phyloP scores from a whole-genome alignment of 1,140 invertebrate species.

The Sycophila sp. region DNA sequence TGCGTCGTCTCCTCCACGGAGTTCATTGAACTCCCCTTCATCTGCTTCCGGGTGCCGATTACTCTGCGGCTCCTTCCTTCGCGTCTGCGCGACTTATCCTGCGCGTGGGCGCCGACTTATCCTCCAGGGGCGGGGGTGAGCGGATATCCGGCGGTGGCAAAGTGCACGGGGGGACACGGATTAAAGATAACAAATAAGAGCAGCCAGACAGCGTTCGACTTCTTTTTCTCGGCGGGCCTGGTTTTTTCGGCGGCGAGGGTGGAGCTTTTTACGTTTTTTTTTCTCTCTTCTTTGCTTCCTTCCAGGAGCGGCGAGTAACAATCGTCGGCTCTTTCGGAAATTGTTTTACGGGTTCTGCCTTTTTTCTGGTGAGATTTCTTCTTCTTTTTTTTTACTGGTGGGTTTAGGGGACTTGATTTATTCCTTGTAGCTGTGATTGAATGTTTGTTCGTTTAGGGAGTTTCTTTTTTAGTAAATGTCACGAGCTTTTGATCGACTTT shows the following conservation, averaged over 20 bases:
- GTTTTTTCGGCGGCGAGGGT: neutral
- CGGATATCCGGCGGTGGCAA: slow-evolving; percentile 40
- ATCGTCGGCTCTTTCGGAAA: neutral
- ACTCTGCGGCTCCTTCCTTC: neutral
- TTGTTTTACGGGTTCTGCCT: no score
- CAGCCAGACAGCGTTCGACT: neutral
- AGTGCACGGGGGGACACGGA: slow-evolving; percentile 13
- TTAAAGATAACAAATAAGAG: slow-evolving; percentile 31
- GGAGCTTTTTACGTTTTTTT: no score
- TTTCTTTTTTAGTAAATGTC: no score
- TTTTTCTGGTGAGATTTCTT: no score
- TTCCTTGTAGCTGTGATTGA: no score
- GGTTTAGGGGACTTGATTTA: no score
- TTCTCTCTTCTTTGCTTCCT: no score
- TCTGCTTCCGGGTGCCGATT: slow-evolving; percentile 20
- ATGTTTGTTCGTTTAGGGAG: no score
- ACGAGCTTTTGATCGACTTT: no score
- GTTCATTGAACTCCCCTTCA: slow-evolving; percentile 32
- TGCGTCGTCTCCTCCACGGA: slow-evolving; percentile 1
- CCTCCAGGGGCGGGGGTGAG: slow-evolving; percentile 28
- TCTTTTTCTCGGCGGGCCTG: neutral
- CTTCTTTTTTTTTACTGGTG: no score
- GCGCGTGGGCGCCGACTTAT: neutral
- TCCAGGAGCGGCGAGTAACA: neutral
- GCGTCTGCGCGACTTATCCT: slow-evolving; percentile 31